Evolutionary conservation across 2,797 vertebrate genomes (phyloP), one percentile per base, ranked within the genome.

Genomic region (Apogon talboti): DNA sequence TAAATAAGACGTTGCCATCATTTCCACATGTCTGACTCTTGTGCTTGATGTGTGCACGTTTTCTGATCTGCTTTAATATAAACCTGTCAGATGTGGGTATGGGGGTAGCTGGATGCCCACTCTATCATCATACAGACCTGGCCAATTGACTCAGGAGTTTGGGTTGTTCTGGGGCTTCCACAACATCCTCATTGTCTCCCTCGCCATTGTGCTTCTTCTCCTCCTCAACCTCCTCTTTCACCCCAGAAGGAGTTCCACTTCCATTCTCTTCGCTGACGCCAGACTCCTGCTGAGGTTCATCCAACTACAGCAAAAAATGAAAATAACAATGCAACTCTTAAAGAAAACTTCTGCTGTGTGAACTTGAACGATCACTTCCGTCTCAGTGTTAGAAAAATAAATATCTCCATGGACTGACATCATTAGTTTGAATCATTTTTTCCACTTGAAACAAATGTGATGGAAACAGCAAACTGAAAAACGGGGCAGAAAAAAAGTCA

Each of bases 391-490:
- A 40, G 66, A 44, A 81, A 75, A 74, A 71, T 58, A 65, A 74
- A 71, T 58, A 65, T 52, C 53, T 66, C 59, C 54, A 2, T 24
- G 59, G 13, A 52, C 62, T 66, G 67, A 78, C 66, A 77, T 67
- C 47, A 80, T 78, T 33, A 56, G 67, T 76, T 81, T 37, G 60
- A 81, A 85, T 84, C 66, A 78, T 79, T 80, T 84, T 87, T 87
- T 84, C 81, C 85, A 75, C 65, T 73, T 71, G 49, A 75, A 77
- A 71, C 44, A 63, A 80, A 71, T 10, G 59, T 40, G 54, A 14
- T 48, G 45, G 33, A 62, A 64, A 71, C 62, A 41, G 3, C 12
- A 42, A 21, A 41, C 28, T 24, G 21, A 41, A 65, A 24, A 50
- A n/a, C 37, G 11, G 57, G 80, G 62, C 73, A 71, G 66, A 86